phyloP scores from a whole-genome alignment of 2,888 invertebrate genomes.

The Phyllotreta striolata region DNA sequence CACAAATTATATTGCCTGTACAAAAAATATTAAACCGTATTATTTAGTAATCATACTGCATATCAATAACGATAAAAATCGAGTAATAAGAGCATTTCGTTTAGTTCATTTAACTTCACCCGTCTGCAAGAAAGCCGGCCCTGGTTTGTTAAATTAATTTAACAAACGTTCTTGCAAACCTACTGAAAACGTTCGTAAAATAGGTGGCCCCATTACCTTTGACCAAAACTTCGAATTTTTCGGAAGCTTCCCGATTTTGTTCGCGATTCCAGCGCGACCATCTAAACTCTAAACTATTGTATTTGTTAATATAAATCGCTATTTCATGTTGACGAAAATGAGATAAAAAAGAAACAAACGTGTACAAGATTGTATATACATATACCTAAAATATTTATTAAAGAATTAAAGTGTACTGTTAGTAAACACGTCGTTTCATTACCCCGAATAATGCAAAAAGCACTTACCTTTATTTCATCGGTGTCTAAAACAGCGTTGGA shows the following conservation, averaged over 20 bases:
- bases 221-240: slow-evolving; percentile 46
- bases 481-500: slow-evolving; percentile 72
- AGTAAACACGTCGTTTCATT: slow-evolving; percentile 45
- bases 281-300: slow-evolving; percentile 48
- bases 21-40: too few species aligned
- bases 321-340: slow-evolving; percentile 48
- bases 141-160: too few species aligned
- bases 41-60: too few species aligned
- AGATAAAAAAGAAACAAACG: slow-evolving; percentile 39
- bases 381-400: slow-evolving; percentile 56
- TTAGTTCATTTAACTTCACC: too few species aligned
- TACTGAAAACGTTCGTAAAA: too few species aligned
- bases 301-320: slow-evolving; percentile 50
- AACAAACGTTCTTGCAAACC: too few species aligned
- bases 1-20: too few species aligned
- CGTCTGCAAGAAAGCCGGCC: too few species aligned
- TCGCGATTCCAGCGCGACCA: slow-evolving; percentile 46
- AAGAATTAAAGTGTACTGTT: slow-evolving; percentile 62
- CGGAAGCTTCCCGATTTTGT: slow-evolving; percentile 55
- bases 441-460: neutral
- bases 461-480: slow-evolving; percentile 71
- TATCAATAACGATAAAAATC: too few species aligned
- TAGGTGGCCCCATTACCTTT: slow-evolving; percentile 37
- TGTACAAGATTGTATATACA: slow-evolving; percentile 57
- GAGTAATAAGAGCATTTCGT: too few species aligned